Percentiles rank a stretch among this genome's conserved stretches.
Evolutionary conservation across 2,113 vertebrate genomes (phyloP).

Genomic region (Heloderma charlesbogerti): DNA sequence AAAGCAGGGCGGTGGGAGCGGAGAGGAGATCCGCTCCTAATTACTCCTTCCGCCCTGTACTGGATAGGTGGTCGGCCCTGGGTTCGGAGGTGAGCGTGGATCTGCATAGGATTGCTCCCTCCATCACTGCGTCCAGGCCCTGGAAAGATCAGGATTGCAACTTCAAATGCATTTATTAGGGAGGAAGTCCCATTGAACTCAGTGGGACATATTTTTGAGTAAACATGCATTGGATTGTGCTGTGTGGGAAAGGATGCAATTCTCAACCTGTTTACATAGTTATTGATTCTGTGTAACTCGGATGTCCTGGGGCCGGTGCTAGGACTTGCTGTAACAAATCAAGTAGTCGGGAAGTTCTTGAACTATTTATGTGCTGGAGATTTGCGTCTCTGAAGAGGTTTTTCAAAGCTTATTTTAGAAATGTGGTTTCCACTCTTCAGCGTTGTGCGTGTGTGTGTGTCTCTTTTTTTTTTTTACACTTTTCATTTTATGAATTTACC

Average conservation of each 20-base stretch:
- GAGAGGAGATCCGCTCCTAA: no score
- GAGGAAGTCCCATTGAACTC: not conserved
- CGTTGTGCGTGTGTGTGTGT: not conserved
- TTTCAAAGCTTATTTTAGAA: not conserved
- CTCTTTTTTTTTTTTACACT: not conserved
- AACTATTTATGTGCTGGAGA: not conserved
- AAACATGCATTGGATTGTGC: not conserved
- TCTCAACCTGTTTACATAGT: not conserved
- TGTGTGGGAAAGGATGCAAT: not conserved
- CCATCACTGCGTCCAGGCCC: not conserved
- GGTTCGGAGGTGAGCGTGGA: no score
- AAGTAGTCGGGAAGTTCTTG: not conserved
- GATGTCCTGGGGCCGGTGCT: not conserved
- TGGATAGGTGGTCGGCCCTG: no score
- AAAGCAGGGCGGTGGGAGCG: no score
- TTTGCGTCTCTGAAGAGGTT: not conserved
- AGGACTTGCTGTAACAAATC: not conserved
- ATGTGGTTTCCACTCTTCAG: constrained; percentile 11
- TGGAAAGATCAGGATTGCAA: not conserved
- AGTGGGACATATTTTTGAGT: not conserved
- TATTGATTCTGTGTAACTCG: not conserved
- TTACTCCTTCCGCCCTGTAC: no score
- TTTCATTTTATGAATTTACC: constrained; percentile 48
- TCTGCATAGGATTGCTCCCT: no score
- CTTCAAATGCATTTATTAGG: not conserved